Conservation (phyloP, 2,888 invertebrate species). For the Leptura quadrifasciata region DNA sequence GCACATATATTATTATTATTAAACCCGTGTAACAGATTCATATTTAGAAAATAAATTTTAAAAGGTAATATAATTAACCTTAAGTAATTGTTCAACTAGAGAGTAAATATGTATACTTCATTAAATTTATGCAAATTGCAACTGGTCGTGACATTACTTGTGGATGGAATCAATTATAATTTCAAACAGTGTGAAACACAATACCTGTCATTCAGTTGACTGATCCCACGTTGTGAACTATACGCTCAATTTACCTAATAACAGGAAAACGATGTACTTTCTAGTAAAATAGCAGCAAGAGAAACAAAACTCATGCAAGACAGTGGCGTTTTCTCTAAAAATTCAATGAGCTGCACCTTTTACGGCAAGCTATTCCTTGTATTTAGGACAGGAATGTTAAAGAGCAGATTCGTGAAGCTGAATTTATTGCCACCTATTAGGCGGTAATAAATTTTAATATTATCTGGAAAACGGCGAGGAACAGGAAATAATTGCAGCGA, state of each 20-base stretch:
- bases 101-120: slow-evolving; percentile 5
- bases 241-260: slow-evolving; percentile 41
- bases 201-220: slow-evolving; percentile 37
- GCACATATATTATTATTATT: too few species aligned
- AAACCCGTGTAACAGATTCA: too few species aligned
- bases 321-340: slow-evolving; percentile 22
- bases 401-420: neutral
- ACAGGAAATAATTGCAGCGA: neutral
- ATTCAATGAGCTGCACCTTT: neutral
- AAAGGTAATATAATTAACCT: too few species aligned
- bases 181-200: slow-evolving; percentile 42
- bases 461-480: neutral
- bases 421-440: slow-evolving; percentile 20
- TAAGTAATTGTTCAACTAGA: too few species aligned
- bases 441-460: slow-evolving; percentile 22
- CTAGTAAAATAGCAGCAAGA: neutral
- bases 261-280: slow-evolving; percentile 30
- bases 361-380: slow-evolving; percentile 8
- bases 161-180: slow-evolving; percentile 25
- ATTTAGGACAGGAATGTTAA: slow-evolving; percentile 1
- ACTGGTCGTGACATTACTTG: slow-evolving; percentile 2
- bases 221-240: slow-evolving; percentile 28
- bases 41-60: too few species aligned
- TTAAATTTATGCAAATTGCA: slow-evolving; percentile 8
- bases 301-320: neutral